These are phyloP conservation scores for Adrianichthys oophorus DNA, from an alignment of 2,797 vertebrate genomes.

Conservation along the genomic window DNA sequence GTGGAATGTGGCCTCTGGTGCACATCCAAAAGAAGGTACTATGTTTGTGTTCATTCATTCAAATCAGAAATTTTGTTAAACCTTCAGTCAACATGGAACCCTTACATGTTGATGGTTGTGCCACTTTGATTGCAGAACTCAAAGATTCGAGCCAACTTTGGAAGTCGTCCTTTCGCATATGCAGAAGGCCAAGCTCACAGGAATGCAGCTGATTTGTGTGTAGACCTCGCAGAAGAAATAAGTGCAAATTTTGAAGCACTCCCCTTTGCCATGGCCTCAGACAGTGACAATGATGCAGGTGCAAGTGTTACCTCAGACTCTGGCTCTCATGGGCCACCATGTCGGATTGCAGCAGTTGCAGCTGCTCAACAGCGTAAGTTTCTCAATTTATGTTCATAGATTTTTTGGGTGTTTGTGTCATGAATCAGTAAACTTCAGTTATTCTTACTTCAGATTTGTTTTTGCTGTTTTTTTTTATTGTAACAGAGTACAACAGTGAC, in stretches of 20 bases:
- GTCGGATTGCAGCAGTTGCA: constrained; percentile 92
- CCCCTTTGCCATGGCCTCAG: constrained; percentile 98
- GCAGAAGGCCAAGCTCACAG: constrained; percentile 97
- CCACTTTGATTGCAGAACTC: constrained; percentile 82
- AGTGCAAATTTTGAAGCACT: constrained; percentile 98
- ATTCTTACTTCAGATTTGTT: constrained; percentile 9
- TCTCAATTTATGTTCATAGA: constrained; percentile 17
- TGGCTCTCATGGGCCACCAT: constrained; percentile 92
- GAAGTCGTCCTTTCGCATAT: constrained; percentile 89
- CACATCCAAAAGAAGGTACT: constrained; percentile 98
- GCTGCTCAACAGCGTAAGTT: constrained; percentile 90
- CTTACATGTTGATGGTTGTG: background rate
- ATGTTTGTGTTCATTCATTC: background rate
- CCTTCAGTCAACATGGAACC: background rate
- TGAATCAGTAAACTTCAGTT: constrained; percentile 10
- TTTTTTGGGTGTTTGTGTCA: background rate
- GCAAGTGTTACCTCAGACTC: constrained; percentile 95
- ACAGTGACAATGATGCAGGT: constrained; percentile 96
- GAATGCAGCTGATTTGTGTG: constrained; percentile 93
- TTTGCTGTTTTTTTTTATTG: constrained; percentile 7
- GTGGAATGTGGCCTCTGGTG: constrained; percentile 98
- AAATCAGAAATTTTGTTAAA: background rate
- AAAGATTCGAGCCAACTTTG: constrained; percentile 96
- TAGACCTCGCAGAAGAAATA: constrained; percentile 96
- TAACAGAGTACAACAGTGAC: constrained; percentile 94